phyloP scores from a whole-genome alignment of 2,113 vertebrate species.

The Cromileptes altivelis region DNA sequence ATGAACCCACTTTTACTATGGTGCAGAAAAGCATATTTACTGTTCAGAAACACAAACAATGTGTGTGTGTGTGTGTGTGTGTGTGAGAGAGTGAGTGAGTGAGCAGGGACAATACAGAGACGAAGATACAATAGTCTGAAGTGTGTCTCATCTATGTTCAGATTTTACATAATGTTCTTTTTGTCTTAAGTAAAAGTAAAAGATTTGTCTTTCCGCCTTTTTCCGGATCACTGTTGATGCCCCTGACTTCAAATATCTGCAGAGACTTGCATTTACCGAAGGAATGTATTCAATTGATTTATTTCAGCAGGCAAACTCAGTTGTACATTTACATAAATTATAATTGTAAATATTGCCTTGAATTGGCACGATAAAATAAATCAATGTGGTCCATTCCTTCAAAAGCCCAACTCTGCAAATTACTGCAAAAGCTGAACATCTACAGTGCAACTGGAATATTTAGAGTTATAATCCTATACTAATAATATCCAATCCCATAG shows the following conservation, averaged over 20 bases:
- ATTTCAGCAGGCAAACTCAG: slow-evolving; percentile 45
- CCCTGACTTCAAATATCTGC: slow-evolving; percentile 41
- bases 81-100: neutral
- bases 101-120: slow-evolving; percentile 1
- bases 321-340: slow-evolving; percentile 59
- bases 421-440: slow-evolving; percentile 33
- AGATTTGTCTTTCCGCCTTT: slow-evolving; percentile 15
- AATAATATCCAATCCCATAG: slow-evolving; percentile 19
- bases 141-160: neutral
- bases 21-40: neutral
- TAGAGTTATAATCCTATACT: slow-evolving; percentile 35
- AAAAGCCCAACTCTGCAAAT: slow-evolving; percentile 32
- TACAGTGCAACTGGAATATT: slow-evolving; percentile 44
- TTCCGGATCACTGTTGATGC: slow-evolving; percentile 29
- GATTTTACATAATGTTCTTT: slow-evolving; percentile 27
- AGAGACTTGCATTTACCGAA: slow-evolving; percentile 42
- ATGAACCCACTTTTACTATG: neutral
- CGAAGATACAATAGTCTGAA: neutral
- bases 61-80: neutral
- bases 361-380: slow-evolving; percentile 54
- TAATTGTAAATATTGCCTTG: slow-evolving; percentile 56
- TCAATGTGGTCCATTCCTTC: slow-evolving; percentile 31
- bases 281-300: slow-evolving; percentile 44
- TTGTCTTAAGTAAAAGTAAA: slow-evolving; percentile 25
- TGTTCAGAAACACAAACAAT: slow-evolving; percentile 7